Evolutionary conservation across 2,888 invertebrate genomes (phyloP), one percentile per base, ranked within the genome.

Genomic region (Embidobia sp.): DNA sequence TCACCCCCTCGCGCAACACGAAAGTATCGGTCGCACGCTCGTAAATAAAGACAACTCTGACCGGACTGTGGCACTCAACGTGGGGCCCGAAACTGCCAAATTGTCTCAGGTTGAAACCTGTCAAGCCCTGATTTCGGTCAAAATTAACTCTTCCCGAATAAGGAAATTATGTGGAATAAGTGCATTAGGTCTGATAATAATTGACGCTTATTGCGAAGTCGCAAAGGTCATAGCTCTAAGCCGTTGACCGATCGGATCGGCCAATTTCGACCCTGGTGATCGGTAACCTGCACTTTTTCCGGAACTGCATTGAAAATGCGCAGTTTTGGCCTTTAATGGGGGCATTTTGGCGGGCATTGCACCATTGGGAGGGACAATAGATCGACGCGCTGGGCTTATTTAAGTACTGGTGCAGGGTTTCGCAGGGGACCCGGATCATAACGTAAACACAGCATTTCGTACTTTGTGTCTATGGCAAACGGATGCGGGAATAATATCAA

Each of bases 401-500:
- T 83, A 83, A 83, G 82, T 81, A 79, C 81, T 73, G 80, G 77
- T 78, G 79, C 72, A 78, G 77, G 80, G 79, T 81, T 83, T 81
- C 80, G 75, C 79, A 79, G 77, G 79, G 79, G 80, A 81, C 81
- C 80, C 78, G 79, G 82, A 82, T 83, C 82, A 78, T 82, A 82
- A 82, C 79, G 78, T 73, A 64, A 77, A 69, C 75, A 73, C 48
- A 37, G 72, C 72, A 77, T 80, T 69, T 57, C 69, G 78, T 79
- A 79, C 81, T 82, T 81, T 79, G 79, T 77, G 75, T 77, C 76
- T 70, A 74, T 72, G 51, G 72, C 79, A 78, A 70, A 78, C 79
- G 80, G 83, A 85, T 85, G 86, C 85, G 85, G 86, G 85, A 80
- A 82, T 84, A 83, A 83, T 84, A 84, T 84, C 84, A 82, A 82